Evolutionary conservation across 2,113 vertebrate genomes (phyloP).

Genomic region (Falcunculus frontatus): DNA sequence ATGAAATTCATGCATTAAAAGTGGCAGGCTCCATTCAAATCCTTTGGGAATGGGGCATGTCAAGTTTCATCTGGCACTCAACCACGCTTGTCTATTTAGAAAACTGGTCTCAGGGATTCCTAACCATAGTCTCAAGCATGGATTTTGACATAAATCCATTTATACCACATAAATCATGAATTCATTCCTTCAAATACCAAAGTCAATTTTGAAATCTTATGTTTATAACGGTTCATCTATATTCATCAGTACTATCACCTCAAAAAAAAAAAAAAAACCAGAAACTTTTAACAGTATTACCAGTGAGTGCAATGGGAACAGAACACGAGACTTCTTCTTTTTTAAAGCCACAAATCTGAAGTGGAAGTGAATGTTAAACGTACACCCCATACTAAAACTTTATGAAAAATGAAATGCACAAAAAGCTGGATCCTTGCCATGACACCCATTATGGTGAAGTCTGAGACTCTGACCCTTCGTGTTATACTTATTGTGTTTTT

Average conservation of each 20-base stretch:
- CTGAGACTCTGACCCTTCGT: constrained; percentile 73
- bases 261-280: not conserved
- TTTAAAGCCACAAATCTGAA: constrained; percentile 69
- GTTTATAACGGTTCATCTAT: constrained; percentile 60
- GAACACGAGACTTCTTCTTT: constrained; percentile 7
- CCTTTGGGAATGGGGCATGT: not conserved
- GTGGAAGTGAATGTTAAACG: constrained; percentile 72
- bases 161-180: constrained; percentile 36
- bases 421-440: constrained; percentile 83
- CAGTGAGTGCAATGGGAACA: constrained; percentile 48
- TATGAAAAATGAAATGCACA: constrained; percentile 79
- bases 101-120: constrained; percentile 26
- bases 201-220: constrained; percentile 26
- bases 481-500: constrained; percentile 83
- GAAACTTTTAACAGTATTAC: constrained; percentile 40
- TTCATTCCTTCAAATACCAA: constrained; percentile 33
- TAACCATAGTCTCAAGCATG: constrained; percentile 6
- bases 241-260: constrained; percentile 31
- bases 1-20: not conserved
- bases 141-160: constrained; percentile 26
- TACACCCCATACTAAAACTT: constrained; percentile 68
- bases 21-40: constrained; percentile 20
- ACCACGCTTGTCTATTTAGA: not conserved
- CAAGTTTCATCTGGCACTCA: constrained; percentile 47
- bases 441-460: constrained; percentile 86